Evolutionary conservation across 2,113 vertebrate genomes (phyloP), one percentile per base, ranked within the genome.

Genomic region (Aythya baeri): DNA sequence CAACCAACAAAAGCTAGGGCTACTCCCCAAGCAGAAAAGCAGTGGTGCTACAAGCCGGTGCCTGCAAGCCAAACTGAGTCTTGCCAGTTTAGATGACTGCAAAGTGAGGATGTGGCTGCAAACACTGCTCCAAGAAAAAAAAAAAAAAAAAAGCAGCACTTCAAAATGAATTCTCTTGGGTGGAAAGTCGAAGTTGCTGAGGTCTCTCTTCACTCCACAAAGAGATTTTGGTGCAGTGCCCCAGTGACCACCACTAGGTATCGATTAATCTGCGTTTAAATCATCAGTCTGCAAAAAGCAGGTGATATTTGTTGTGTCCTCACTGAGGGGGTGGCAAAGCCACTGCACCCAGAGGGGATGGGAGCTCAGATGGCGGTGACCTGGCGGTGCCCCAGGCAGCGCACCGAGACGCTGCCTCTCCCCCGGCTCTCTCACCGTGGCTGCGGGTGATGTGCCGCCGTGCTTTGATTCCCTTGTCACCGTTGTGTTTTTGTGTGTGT

Each of bases 41-140:
- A 79, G 49, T 0, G 0, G 86, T 59, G 26, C 38, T 29, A 29
- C 20, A 43, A 65, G 29, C 17, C 0, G 1, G 29, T 22, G 9
- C 8, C 44, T 31, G 17, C 1, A 0, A 70, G 5, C 16, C 67
- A 80, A 38, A 17, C 22, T 3, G 5, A 90, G 36, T 38, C 58
- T 20, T 34, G 65, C n/a, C 15, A 38, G 46, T 13, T 68, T 44
- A 16, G 36, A 3, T 13, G 17, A n/a, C 52, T 21, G 41, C 50
- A 68, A 59, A 11, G 46, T 1, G 7, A 43, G 43, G 62, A 59
- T 6, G n/a, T 5, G 25, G 43, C 68, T 34, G 6, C 44, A 10
- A 29, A 11, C 12, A 14, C 50, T 6, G 12, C 15, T 25, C 31
- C 7, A 65, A 49, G 16, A 65, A 36, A 9, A 8, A 9, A 38